These are phyloP conservation scores for Molothrus ater DNA, from an alignment of 2,797 vertebrate species.

Conservation along the genomic window DNA sequence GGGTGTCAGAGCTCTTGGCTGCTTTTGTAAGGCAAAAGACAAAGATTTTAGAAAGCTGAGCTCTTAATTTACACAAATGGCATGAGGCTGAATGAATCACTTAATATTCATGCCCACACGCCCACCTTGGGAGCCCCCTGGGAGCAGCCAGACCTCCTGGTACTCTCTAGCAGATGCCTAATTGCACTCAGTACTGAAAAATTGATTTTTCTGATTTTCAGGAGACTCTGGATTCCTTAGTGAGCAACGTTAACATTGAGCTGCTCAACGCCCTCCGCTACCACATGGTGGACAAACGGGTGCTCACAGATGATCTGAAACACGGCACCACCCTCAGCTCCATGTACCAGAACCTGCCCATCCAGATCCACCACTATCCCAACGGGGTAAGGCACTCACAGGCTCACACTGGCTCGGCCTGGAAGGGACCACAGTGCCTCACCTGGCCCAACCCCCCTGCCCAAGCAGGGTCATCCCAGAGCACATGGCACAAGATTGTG, in stretches of 20 bases:
- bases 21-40: not conserved
- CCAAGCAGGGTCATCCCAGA: not conserved
- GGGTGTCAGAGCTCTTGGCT: not conserved
- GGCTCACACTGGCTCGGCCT: not conserved
- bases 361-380: conserved; percentile 88
- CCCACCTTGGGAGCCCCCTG: not conserved
- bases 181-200: not conserved
- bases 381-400: conserved; percentile 83
- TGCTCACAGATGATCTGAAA: conserved; percentile 91
- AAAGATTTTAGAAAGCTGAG: not conserved
- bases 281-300: conserved; percentile 91
- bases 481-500: not conserved
- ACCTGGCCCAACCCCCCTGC: no score
- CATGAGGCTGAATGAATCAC: not conserved
- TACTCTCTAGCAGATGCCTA: not conserved
- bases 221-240: conserved; percentile 96
- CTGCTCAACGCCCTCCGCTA: conserved; percentile 96
- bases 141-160: not conserved
- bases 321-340: conserved; percentile 87
- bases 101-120: no score
- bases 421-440: not conserved
- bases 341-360: conserved; percentile 94
- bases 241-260: conserved; percentile 98
- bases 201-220: conserved; percentile 54
- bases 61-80: not conserved